Percentiles rank a stretch among this genome's conserved stretches.
phyloP scores from a whole-genome alignment of 2,888 invertebrate species.

The Caenorhabditis afra region DNA sequence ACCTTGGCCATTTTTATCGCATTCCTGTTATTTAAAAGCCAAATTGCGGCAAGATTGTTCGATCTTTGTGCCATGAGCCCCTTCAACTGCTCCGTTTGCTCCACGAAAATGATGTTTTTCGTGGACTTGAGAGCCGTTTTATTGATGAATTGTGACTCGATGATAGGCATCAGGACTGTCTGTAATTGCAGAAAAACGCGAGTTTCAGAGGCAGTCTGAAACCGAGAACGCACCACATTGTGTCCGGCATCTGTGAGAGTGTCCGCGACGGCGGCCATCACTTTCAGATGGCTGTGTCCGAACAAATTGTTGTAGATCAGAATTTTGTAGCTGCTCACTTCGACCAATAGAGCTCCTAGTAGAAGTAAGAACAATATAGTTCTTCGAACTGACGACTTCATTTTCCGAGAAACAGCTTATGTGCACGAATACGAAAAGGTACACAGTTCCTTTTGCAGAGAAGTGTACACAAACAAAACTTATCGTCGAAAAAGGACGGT shows the following conservation, averaged over 20 bases:
- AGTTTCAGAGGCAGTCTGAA: too few species aligned
- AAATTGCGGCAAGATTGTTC: constrained; percentile 1
- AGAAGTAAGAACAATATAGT: not conserved
- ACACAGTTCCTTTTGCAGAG: too few species aligned
- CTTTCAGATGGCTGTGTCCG: constrained; percentile 60
- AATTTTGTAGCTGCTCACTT: constrained; percentile 30
- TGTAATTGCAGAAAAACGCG: constrained; percentile 34
- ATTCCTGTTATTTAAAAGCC: constrained; percentile 10
- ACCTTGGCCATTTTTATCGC: not conserved
- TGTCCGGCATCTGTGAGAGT: constrained; percentile 57
- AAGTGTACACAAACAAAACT: too few species aligned
- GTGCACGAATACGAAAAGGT: too few species aligned
- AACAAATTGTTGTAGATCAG: constrained; percentile 61
- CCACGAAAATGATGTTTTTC: constrained; percentile 39
- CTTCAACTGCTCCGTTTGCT: constrained; percentile 24
- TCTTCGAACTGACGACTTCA: too few species aligned
- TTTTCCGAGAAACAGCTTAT: too few species aligned
- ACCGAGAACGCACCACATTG: constrained; percentile 52
- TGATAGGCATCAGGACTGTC: constrained; percentile 54
- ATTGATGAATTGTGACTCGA: constrained; percentile 19
- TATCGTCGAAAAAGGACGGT: too few species aligned
- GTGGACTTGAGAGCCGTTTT: constrained; percentile 31
- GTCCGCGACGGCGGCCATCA: constrained; percentile 56
- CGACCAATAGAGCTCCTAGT: too few species aligned
- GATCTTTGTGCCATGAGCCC: too few species aligned